These are phyloP conservation scores for Drosophila mauritiana DNA, from an alignment of 1,140 invertebrate genomes.

Conservation along the genomic window DNA sequence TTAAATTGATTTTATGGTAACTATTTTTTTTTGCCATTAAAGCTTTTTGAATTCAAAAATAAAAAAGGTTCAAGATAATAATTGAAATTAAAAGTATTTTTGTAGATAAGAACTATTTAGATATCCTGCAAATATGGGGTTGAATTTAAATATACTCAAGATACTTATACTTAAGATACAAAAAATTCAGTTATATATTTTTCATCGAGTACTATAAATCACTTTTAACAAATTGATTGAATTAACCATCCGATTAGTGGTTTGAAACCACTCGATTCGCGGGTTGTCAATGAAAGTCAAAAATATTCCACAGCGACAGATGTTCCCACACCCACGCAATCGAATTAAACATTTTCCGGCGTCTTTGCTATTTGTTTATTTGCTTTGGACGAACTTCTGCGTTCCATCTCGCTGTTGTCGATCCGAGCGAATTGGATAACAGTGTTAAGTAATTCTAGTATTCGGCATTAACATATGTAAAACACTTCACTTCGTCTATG, in stretches of 20 bases:
- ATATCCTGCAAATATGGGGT: too few species aligned
- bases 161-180: too few species aligned
- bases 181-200: too few species aligned
- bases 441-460: conserved; percentile 27
- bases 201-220: too few species aligned
- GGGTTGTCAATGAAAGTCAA: conserved; percentile 4
- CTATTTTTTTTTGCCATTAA: too few species aligned
- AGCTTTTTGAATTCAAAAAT: too few species aligned
- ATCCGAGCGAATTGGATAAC: conserved; percentile 29
- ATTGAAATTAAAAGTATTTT: too few species aligned
- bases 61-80: too few species aligned
- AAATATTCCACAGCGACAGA: conserved; percentile 27
- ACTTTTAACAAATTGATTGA: not conserved
- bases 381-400: not conserved
- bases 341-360: conserved; percentile 16
- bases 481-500: conserved; percentile 44
- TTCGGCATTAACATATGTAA: conserved; percentile 71
- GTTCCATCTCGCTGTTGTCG: not conserved
- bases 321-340: conserved; percentile 34
- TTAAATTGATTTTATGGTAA: too few species aligned
- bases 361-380: conserved; percentile 22
- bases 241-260: conserved; percentile 10
- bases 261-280: not conserved
- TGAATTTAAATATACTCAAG: too few species aligned
- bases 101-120: too few species aligned